These are phyloP conservation scores for Metallyticus violacea DNA, from an alignment of 2,888 invertebrate genomes.

Conservation along the genomic window DNA sequence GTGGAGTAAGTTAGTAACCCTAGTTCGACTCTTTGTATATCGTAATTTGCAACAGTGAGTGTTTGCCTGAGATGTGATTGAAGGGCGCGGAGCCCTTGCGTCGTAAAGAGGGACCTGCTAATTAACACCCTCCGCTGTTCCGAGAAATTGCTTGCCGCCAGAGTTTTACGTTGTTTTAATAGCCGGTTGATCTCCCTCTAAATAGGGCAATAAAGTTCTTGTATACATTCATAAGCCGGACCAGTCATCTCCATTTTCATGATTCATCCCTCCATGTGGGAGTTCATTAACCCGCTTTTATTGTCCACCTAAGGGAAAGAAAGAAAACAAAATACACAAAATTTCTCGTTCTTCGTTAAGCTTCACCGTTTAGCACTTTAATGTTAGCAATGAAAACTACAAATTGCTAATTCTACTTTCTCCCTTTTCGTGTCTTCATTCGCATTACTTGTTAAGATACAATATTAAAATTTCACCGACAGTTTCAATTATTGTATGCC, in stretches of 20 bases:
- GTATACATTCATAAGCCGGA: background rate
- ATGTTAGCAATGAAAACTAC: no score
- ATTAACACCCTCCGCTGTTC: background rate
- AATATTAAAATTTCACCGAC: no score
- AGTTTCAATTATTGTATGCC: no score
- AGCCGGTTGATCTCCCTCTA: constrained; percentile 12
- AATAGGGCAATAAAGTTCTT: constrained; percentile 5
- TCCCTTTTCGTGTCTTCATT: no score
- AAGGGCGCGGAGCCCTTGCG: no score
- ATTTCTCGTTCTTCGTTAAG: background rate
- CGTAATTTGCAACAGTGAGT: background rate
- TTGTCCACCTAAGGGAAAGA: background rate
- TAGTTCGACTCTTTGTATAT: background rate
- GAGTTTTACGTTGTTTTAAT: constrained; percentile 24
- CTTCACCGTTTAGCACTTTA: no score
- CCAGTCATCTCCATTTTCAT: background rate
- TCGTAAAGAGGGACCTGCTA: background rate
- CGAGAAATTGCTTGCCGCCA: background rate
- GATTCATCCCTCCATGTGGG: background rate
- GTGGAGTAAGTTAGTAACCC: no score
- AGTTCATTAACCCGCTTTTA: background rate
- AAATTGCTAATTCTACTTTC: no score
- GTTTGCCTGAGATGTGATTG: no score
- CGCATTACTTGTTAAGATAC: no score
- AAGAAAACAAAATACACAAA: no score